Evolutionary conservation across 2,113 vertebrate genomes (phyloP), one percentile per base, ranked within the genome.

Genomic region (Rhinopomastus cyanomelas): DNA sequence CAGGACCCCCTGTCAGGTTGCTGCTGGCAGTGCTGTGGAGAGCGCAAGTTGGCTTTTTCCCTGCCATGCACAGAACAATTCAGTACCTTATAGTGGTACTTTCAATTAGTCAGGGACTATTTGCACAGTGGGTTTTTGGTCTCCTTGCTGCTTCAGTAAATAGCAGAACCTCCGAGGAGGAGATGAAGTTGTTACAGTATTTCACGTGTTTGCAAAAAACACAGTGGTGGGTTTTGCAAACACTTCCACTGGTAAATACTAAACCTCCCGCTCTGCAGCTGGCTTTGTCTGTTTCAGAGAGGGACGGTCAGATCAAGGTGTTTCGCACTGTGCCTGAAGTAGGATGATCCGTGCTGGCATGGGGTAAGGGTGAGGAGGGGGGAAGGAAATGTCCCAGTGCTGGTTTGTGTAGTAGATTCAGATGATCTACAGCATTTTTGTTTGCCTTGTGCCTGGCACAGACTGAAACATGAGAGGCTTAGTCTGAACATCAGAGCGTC

Each of bases 141-240:
- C 75, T 92, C 57, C 57, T 89, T 91, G 72, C 34, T 56, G 32
- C 81, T 93, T 89, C 85, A 89, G 72, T 88, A 91, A 95, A 81
- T 88, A 87, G 56, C 72, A 86, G 83, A 94, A 85, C 22, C 87
- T 72, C 6, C 85, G 85, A 95, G 91, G 89, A 72, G 81, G 92
- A 85, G 85, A 92, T 93, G 32, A 92, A 78, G 89, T 53, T 89
- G 76, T 90, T 89, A 92, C 72, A 91, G 66, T 93, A 91, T 92
- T 91, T 85, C 49, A 32, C 57, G n/a, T 90, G 72, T 89, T 92
- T 94, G 60, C 65, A 29, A 90, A n/a, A 42, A 84, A 88, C 78
- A 75, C 88, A 90, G 74, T 42, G 8, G 44, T 90, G 18, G 8
- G 16, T 83, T 74, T 89, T 81, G 77, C 64, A 87, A 67, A 60